Evolutionary conservation across 2,113 vertebrate genomes (phyloP).

Genomic region (Diglossa brunneiventris): DNA sequence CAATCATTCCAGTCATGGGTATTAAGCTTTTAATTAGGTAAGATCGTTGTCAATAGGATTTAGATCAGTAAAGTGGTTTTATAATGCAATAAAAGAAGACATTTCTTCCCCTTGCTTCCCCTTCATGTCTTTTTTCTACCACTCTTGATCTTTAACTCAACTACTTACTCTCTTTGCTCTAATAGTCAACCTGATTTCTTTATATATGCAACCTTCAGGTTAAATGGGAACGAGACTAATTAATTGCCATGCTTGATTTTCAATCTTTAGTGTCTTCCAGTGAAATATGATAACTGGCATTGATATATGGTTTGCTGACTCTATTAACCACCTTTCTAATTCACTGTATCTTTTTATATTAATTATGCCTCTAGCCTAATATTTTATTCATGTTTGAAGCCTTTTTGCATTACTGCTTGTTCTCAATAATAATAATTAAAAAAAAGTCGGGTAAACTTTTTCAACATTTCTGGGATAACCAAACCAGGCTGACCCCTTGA

Average conservation of each 20-base stretch:
- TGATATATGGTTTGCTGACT: slow-evolving; percentile 63
- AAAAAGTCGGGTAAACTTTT: background rate
- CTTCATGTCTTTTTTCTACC: background rate
- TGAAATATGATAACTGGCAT: slow-evolving; percentile 49
- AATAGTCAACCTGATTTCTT: slow-evolving; percentile 38
- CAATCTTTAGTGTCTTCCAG: slow-evolving; percentile 50
- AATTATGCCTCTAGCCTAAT: slow-evolving; percentile 57
- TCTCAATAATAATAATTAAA: slow-evolving; percentile 21
- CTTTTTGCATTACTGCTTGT: slow-evolving; percentile 45
- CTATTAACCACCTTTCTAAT: slow-evolving; percentile 64
- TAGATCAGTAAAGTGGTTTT: background rate
- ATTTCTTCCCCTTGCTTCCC: background rate
- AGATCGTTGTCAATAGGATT: background rate
- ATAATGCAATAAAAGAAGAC: background rate
- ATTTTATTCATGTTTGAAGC: slow-evolving; percentile 69
- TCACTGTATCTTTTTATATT: slow-evolving; percentile 64
- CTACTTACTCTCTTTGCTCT: slow-evolving; percentile 35
- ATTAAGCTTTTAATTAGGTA: background rate
- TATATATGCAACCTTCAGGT: slow-evolving; percentile 61
- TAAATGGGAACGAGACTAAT: slow-evolving; percentile 57
- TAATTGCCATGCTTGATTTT: slow-evolving; percentile 70
- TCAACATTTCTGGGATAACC: background rate
- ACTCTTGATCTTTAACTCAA: slow-evolving; percentile 47
- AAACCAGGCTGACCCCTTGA: background rate
- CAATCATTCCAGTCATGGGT: background rate